A percentile compares a stretch with the other conserved stretches of the same genome.
Conservation (phyloP, 2,113 vertebrate species). For the Coptodon bakossiorum region DNA sequence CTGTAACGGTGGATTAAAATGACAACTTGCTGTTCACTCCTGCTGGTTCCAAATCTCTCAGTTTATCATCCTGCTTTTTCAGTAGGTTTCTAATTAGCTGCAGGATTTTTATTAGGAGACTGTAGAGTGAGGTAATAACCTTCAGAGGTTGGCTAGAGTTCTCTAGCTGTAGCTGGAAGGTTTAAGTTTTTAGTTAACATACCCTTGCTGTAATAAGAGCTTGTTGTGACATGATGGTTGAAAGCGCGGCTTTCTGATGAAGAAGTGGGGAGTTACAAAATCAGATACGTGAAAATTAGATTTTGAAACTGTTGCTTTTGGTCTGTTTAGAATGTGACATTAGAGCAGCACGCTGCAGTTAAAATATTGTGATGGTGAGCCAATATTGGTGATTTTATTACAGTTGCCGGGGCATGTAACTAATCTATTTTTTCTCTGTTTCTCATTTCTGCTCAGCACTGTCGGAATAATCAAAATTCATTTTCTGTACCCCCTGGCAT, state of each 20-base stretch:
- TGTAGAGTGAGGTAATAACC: not conserved
- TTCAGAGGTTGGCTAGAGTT: not conserved
- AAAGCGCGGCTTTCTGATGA: not conserved
- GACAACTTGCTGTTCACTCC: not conserved
- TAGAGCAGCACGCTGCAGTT: not conserved
- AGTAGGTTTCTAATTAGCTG: not conserved
- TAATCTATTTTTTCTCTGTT: not conserved
- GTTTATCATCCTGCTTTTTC: not conserved
- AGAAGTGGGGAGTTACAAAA: not conserved
- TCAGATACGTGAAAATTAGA: not conserved
- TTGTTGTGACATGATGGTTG: not conserved
- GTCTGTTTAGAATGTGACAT: not conserved
- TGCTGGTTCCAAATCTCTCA: not conserved
- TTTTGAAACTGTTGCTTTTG: not conserved
- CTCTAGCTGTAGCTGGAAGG: not conserved
- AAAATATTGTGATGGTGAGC: not conserved
- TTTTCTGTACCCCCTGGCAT: slow-evolving; percentile 9
- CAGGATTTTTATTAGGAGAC: slow-evolving; percentile 1
- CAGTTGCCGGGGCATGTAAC: not conserved
- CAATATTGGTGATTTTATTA: not conserved
- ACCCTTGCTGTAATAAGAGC: not conserved
- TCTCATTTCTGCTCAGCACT: not conserved
- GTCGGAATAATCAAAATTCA: slow-evolving; percentile 8
- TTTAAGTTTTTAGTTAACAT: not conserved
- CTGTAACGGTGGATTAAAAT: not conserved